phyloP scores from a whole-genome alignment of 2,888 invertebrate species.

The Ganaspis brasiliensis region DNA sequence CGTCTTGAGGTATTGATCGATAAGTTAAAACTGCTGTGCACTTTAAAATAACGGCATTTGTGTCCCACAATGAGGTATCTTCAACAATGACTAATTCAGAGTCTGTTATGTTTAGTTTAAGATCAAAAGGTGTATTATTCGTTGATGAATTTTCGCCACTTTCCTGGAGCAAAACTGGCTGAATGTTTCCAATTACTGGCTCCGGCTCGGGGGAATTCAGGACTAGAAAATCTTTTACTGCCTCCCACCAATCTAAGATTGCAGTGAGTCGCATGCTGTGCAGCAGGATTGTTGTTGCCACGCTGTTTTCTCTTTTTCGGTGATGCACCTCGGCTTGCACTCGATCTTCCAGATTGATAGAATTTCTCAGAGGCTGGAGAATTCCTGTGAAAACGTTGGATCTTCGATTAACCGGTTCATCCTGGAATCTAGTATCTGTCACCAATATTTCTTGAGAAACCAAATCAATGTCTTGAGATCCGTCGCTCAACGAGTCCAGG shows the following conservation, averaged over 20 bases:
- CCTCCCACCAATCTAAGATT: conserved; percentile 96
- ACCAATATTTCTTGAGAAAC: conserved; percentile 95
- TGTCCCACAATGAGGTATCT: conserved; percentile 92
- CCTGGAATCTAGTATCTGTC: conserved; percentile 88
- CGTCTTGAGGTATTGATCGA: conserved; percentile 84
- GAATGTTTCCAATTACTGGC: conserved; percentile 64
- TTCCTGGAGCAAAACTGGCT: conserved; percentile 62
- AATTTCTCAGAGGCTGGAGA: conserved; percentile 87
- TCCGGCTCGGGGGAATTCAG: conserved; percentile 78
- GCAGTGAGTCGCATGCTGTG: conserved; percentile 98
- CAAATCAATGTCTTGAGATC: conserved; percentile 94
- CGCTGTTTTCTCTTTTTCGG: conserved; percentile 85
- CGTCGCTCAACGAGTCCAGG: conserved; percentile 93
- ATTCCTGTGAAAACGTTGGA: conserved; percentile 95
- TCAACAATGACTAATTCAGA: conserved; percentile 97
- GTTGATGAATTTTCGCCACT: conserved; percentile 58
- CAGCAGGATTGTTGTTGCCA: conserved; percentile 92
- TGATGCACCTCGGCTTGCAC: conserved; percentile 90
- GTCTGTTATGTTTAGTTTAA: conserved; percentile 96
- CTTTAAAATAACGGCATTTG: conserved; percentile 96
- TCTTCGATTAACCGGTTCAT: conserved; percentile 86
- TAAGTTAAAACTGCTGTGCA: conserved; percentile 94
- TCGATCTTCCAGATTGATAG: conserved; percentile 80
- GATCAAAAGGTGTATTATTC: conserved; percentile 84
- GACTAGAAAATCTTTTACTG: conserved; percentile 89